Evolutionary conservation across 2,113 vertebrate genomes (phyloP), one percentile per base, ranked within the genome.

Genomic region (Dromiciops gliroides): DNA sequence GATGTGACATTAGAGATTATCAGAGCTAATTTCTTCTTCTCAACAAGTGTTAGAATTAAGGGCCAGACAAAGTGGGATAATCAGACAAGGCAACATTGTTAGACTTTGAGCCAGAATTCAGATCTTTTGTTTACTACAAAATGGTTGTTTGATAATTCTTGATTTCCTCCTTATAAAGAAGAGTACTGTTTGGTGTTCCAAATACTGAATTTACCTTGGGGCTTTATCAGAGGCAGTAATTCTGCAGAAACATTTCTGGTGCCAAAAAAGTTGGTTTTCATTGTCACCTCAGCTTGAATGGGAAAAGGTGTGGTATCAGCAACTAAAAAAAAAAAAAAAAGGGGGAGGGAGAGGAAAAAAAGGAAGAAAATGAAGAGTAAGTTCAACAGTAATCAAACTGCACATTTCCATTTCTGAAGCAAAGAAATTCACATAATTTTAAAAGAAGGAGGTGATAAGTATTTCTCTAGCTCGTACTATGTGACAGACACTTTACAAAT

Each of bases 231-330:
- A 0, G 99, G 99, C 89, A 99, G 95, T 95, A 99, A 98, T 90
- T 99, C 99, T 25, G 96, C 99, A 97, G 99, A 98, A 97, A 99
- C 97, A 93, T 99, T 99, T 97, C 98, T 99, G 12, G 99, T 99
- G 91, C 98, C 98, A 96, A 99, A 99, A 94, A 99, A 99, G 98
- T 99, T 99, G 10, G 99, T 99, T 97, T 98, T 99, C 94, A 99
- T 89, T 0, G 99, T 99, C 52, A 99, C 98, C 91, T 99, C 99
- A 0, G 99, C 99, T 97, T 99, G 99, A 95, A 97, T 22, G 0
- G 94, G 97, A 95, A 99, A 99, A 0, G 99, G 99, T 16, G 99
- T 75, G 0, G 98, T 97, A 96, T 99, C 99, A 8, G 94, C 92
- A 60, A 2, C 99, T 99, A 98, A 89, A 28, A 60, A 60, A 8